These are phyloP conservation scores for Agriopis marginaria DNA, from an alignment of 2,888 invertebrate genomes.

Conservation along the genomic window DNA sequence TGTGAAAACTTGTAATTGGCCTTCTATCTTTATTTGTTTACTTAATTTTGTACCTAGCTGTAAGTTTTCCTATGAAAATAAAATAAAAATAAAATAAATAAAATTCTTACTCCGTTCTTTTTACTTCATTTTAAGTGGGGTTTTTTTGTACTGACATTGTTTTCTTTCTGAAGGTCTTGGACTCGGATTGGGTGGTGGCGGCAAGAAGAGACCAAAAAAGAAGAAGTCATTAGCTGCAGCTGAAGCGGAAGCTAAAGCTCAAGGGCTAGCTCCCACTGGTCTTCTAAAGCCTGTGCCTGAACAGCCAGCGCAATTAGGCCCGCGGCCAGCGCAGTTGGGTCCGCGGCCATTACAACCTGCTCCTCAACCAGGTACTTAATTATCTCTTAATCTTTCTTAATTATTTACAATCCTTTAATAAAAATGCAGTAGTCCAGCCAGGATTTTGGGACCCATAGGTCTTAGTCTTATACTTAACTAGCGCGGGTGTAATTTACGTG, in stretches of 20 bases:
- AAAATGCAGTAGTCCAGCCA: too few species aligned
- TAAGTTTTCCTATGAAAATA: too few species aligned
- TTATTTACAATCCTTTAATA: too few species aligned
- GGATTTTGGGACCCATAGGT: too few species aligned
- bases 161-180: slow-evolving; percentile 37
- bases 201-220: slow-evolving; percentile 43
- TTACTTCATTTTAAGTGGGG: not conserved
- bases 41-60: too few species aligned
- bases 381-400: too few species aligned
- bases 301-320: not conserved
- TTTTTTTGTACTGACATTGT: not conserved
- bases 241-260: slow-evolving; percentile 17
- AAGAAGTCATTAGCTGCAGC: slow-evolving; percentile 37
- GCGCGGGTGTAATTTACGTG: too few species aligned
- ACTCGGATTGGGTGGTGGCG: slow-evolving; percentile 40
- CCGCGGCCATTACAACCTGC: not conserved
- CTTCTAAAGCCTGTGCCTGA: not conserved
- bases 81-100: too few species aligned
- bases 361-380: not conserved
- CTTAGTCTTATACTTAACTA: too few species aligned
- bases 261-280: not conserved
- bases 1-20: too few species aligned
- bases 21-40: too few species aligned
- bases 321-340: not conserved
- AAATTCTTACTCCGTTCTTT: not conserved